These are phyloP conservation scores for Epirrhoe tristata DNA, from an alignment of 2,888 invertebrate species.

Conservation along the genomic window DNA sequence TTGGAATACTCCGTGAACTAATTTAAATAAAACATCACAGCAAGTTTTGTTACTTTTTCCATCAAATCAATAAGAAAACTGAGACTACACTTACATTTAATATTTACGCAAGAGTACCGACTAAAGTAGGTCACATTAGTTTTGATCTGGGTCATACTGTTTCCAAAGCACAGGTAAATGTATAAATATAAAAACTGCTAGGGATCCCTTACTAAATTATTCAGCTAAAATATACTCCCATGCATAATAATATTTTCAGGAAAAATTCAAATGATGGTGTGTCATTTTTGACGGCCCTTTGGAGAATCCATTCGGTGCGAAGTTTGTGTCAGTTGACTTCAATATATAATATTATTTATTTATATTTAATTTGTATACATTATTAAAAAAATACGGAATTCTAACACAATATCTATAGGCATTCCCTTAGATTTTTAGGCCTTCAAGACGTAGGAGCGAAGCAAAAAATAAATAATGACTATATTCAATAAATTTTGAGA, in stretches of 20 bases:
- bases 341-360: too few relatives aligned
- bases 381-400: too few relatives aligned
- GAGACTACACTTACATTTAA: not conserved
- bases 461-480: too few relatives aligned
- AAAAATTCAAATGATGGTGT: conserved; percentile 30
- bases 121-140: conserved; percentile 14
- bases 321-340: conserved; percentile 10
- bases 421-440: too few relatives aligned
- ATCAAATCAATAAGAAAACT: not conserved
- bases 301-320: conserved; percentile 20
- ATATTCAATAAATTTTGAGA: too few relatives aligned
- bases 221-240: conserved; percentile 27
- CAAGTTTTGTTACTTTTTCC: not conserved
- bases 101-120: conserved; percentile 8
- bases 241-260: conserved; percentile 13
- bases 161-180: conserved; percentile 15
- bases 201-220: conserved; percentile 30
- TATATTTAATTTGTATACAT: too few relatives aligned
- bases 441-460: too few relatives aligned
- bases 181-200: conserved; percentile 24
- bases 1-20: too few relatives aligned
- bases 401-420: too few relatives aligned
- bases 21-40: not conserved
- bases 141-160: conserved; percentile 23
- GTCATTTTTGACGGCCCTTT: conserved; percentile 25